Percentiles rank a stretch among this genome's conserved stretches.
Conservation (phyloP, 2,888 invertebrate genomes). For the Molorchus minor region DNA sequence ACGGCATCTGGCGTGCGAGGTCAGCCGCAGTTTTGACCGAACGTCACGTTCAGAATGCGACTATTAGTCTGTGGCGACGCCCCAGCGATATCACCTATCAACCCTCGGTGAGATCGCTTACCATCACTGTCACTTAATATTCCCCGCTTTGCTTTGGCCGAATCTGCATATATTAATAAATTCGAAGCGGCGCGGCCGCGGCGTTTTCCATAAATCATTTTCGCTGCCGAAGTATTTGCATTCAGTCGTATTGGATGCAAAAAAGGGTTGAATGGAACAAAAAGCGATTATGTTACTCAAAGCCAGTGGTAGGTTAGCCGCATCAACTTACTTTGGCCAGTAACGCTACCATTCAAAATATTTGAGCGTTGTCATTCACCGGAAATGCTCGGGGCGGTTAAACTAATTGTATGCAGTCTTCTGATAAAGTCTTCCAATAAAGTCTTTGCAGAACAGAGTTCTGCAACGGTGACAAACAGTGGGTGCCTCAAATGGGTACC, state of each 20-base stretch:
- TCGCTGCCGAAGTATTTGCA: slow-evolving; percentile 15
- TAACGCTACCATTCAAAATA: too few relatives aligned
- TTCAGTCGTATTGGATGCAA: slow-evolving; percentile 2
- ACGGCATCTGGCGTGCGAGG: slow-evolving; percentile 43
- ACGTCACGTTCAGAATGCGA: slow-evolving; percentile 40
- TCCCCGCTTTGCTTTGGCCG: slow-evolving; percentile 41
- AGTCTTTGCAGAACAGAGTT: too few relatives aligned
- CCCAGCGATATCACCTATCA: slow-evolving; percentile 39
- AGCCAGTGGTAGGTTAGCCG: too few relatives aligned
- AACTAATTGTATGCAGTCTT: too few relatives aligned
- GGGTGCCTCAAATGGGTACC: too few relatives aligned
- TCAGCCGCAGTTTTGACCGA: slow-evolving; percentile 41
- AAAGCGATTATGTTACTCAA: too few relatives aligned
- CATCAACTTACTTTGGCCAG: too few relatives aligned
- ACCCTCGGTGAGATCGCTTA: slow-evolving; percentile 35
- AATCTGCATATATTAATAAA: slow-evolving; percentile 47
- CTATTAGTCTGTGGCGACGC: slow-evolving; percentile 27
- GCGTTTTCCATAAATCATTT: slow-evolving; percentile 33
- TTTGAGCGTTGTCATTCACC: too few relatives aligned
- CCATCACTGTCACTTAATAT: slow-evolving; percentile 47
- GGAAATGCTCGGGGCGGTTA: too few relatives aligned
- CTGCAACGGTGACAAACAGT: too few relatives aligned
- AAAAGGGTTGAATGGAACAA: slow-evolving; percentile 17
- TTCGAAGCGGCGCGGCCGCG: slow-evolving; percentile 37
- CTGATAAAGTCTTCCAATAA: too few relatives aligned